Evolutionary conservation across 2,888 invertebrate species (phyloP).

Genomic region (Phytoseiulus persimilis): DNA sequence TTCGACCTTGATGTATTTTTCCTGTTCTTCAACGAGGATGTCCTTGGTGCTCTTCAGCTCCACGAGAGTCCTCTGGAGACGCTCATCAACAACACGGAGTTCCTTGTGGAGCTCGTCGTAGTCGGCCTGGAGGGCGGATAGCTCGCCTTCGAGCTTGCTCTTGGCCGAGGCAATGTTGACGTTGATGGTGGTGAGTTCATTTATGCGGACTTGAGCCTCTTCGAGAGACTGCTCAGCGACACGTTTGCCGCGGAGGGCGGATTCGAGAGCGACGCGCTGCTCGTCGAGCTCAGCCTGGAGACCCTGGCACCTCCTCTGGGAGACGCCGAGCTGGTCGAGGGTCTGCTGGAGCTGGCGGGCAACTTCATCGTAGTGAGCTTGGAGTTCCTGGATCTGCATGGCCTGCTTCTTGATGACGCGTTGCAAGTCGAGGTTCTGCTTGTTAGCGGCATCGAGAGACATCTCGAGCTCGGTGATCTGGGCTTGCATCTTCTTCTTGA

Average conservation of each 20-base stretch:
- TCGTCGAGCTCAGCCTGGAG: conserved; percentile 93
- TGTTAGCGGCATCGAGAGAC: conserved; percentile 93
- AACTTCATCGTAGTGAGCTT: conserved; percentile 89
- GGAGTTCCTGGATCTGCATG: conserved; percentile 77
- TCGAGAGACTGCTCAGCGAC: conserved; percentile 78
- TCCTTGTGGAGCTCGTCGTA: conserved; percentile 97
- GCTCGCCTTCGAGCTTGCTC: conserved; percentile 89
- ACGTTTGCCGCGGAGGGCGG: conserved; percentile 83
- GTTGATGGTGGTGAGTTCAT: conserved; percentile 87
- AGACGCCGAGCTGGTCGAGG: conserved; percentile 80
- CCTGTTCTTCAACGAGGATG: conserved; percentile 87
- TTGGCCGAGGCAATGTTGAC: conserved; percentile 87
- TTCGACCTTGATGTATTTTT: conserved; percentile 92
- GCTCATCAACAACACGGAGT: conserved; percentile 76
- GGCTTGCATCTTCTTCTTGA: conserved; percentile 98
- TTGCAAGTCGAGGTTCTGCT: conserved; percentile 92
- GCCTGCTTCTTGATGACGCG: conserved; percentile 96
- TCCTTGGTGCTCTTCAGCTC: conserved; percentile 91
- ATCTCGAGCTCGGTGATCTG: conserved; percentile 93
- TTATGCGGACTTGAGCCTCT: conserved; percentile 81
- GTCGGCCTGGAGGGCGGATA: conserved; percentile 79
- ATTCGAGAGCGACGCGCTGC: conserved; percentile 79
- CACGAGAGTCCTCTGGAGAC: conserved; percentile 81
- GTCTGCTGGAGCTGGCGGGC: conserved; percentile 92
- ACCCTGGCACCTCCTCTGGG: conserved; percentile 77